Conservation (phyloP, 1,140 invertebrate species). For the Bombus soroeensis region DNA sequence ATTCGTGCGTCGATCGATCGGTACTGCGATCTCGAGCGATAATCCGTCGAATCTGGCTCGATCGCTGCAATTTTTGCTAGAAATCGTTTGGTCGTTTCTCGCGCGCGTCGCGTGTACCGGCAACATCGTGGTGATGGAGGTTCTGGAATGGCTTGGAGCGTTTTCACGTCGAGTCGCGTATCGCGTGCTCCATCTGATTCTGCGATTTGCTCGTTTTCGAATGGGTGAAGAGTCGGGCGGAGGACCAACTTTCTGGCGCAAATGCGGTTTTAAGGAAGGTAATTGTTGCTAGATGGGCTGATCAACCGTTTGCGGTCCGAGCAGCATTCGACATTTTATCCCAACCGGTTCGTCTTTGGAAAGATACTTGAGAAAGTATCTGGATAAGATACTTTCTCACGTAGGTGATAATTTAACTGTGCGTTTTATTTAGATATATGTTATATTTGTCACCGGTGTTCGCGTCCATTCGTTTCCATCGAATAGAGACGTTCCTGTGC, state of each 20-base stretch:
- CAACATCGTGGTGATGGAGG: background rate
- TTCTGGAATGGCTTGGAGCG: constrained; percentile 13
- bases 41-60: no score
- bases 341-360: background rate
- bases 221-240: constrained; percentile 6
- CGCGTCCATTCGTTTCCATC: background rate
- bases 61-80: background rate
- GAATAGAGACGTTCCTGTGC: no score
- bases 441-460: no score
- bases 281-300: constrained; percentile 16
- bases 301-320: background rate
- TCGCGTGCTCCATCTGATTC: constrained; percentile 24
- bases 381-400: background rate
- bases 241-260: background rate
- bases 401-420: background rate
- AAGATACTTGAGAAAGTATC: no score
- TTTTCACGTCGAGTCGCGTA: constrained; percentile 8
- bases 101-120: background rate
- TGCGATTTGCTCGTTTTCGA: constrained; percentile 10
- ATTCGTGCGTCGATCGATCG: background rate
- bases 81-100: background rate
- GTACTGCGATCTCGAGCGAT: background rate
- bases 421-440: no score
- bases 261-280: constrained; percentile 28
- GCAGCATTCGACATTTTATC: background rate